Evolutionary conservation across 2,113 vertebrate species (phyloP).

Genomic region (Sinocyclocheilus anophthalmus): DNA sequence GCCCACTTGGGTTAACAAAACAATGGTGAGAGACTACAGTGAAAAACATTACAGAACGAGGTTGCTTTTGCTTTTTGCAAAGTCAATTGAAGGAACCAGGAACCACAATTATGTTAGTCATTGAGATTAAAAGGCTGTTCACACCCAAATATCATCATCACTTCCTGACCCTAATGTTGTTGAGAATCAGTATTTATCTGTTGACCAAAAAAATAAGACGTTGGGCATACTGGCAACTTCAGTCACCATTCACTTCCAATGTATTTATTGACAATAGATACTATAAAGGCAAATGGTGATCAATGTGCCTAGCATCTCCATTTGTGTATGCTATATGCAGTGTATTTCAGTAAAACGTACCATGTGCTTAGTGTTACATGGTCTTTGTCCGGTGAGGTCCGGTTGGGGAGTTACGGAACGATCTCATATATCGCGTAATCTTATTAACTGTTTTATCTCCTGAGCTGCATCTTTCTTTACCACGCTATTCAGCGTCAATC

Average conservation of each 20-base stretch:
- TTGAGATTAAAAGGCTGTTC: not conserved
- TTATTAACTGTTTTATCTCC: too few species aligned
- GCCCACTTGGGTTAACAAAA: slow-evolving; percentile 14
- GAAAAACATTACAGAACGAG: not conserved
- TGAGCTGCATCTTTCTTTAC: too few species aligned
- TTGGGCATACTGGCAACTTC: too few species aligned
- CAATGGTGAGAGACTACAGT: slow-evolving; percentile 13
- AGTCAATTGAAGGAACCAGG: not conserved
- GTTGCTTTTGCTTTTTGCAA: not conserved
- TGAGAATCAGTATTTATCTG: not conserved
- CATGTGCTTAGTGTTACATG: not conserved
- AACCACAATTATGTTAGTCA: not conserved
- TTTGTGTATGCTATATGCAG: not conserved
- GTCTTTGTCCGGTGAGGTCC: too few species aligned
- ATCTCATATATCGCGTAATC: too few species aligned
- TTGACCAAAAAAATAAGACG: not conserved
- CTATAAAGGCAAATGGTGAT: not conserved
- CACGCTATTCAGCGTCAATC: too few species aligned
- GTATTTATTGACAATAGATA: not conserved
- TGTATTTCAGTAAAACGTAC: not conserved
- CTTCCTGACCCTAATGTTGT: not conserved
- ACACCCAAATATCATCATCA: not conserved
- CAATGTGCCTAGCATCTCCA: too few species aligned
- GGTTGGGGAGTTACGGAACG: too few species aligned
- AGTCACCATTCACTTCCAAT: not conserved